Evolutionary conservation across 2,888 invertebrate species (phyloP).

Genomic region (Dryobota labecula): DNA sequence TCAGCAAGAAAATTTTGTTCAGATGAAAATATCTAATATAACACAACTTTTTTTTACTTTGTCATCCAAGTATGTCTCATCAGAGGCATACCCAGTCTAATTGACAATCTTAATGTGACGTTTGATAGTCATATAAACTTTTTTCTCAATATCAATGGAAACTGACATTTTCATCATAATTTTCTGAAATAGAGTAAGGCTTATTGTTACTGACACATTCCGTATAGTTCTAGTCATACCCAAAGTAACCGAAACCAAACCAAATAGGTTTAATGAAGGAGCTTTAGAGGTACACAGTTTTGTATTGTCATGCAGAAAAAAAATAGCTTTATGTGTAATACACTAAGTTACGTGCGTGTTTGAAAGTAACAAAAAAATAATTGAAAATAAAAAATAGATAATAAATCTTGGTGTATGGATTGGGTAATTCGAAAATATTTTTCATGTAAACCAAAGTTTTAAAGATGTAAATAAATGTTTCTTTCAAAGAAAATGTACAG

Average conservation of each 20-base stretch:
- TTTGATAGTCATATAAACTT: conserved; percentile 57
- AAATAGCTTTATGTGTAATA: conserved; percentile 74
- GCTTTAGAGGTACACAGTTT: conserved; percentile 63
- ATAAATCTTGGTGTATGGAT: conserved; percentile 75
- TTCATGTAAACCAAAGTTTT: conserved; percentile 75
- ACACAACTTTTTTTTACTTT: conserved; percentile 41
- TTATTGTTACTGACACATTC: conserved; percentile 58
- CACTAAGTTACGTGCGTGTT: conserved; percentile 59
- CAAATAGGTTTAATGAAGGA: conserved; percentile 48
- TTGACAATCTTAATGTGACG: conserved; percentile 52
- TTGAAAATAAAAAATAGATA: conserved; percentile 66
- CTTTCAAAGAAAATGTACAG: conserved; percentile 78
- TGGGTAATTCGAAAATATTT: conserved; percentile 78
- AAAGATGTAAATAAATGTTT: conserved; percentile 75
- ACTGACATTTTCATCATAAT: conserved; percentile 37
- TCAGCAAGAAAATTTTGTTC: conserved; percentile 29
- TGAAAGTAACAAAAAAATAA: conserved; percentile 60
- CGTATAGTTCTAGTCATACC: conserved; percentile 64
- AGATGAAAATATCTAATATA: conserved; percentile 44
- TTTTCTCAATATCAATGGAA: conserved; percentile 43
- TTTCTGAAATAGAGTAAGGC: conserved; percentile 55
- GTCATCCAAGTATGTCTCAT: conserved; percentile 37
- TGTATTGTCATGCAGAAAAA: conserved; percentile 67
- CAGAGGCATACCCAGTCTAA: conserved; percentile 26
- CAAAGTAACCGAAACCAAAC: conserved; percentile 58